Evolutionary conservation across 1,140 invertebrate species (phyloP), one percentile per base, ranked within the genome.

Genomic region (Dendroctonus valens): DNA sequence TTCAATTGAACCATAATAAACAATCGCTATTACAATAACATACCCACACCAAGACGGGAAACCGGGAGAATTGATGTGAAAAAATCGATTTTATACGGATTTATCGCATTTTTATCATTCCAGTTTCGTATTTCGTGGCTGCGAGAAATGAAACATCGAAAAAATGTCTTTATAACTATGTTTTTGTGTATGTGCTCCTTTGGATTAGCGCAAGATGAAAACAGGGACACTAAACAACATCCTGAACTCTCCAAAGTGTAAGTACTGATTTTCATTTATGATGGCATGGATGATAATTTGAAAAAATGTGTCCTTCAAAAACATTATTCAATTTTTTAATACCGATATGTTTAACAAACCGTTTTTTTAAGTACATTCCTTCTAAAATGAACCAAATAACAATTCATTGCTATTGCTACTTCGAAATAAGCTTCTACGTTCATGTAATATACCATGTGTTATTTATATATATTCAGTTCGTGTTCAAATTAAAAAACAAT

Each of bases 211-310:
- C 69, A 69, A 46, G 69, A 70, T 40, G 69, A 73, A 52, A 70
- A 52, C 42, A 62, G 64, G 37, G 69, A 70, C 39, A 64, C 67
- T 11, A 73, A 74, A 51, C 73, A 73, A 59, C 73, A 74, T 65
- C 73, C 73, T 3, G 73, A 74, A 64, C 48, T 74, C 51, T 60
- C 72, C 12, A 73, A 72, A 69, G 57, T 74, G 73, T 74, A 69
- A 74, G 73, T 59, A 26, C 26, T 26, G 26, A 26, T 26, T 26
- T 26, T 3, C 26, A 26, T 26, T 26, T 26, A 26, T 3, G 26
- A 26, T 2, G 1, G 26, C 3, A 26, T 26, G 26, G 26, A 26
- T 26, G 26, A 26, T 26, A 26, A 2, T 26, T 26, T 26, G 26
- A 26, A 26, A 26, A 26, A 26, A 26, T 26, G 3, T 26, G 26